Evolutionary conservation across 2,113 vertebrate species (phyloP), one percentile per base, ranked within the genome.

Genomic region (Colaptes auratus): DNA sequence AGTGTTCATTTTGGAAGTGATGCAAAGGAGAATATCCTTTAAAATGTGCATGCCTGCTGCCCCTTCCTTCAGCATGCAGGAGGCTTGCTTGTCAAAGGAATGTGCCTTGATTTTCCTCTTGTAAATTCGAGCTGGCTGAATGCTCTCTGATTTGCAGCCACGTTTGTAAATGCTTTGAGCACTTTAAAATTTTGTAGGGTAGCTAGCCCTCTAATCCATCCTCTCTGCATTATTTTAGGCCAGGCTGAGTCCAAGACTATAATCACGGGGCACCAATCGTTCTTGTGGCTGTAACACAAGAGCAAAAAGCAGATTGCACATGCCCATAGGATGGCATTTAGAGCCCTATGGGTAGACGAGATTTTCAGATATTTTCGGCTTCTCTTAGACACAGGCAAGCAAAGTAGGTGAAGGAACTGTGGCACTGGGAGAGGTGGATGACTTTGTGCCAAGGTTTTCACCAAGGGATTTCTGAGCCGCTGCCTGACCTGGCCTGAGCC

Each of bases 151-250:
- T 93, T 82, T 74, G 64, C 53, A 92, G 72, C 71, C 25, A 20
- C 46, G 35, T 87, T 39, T 77, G 53, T 71, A 67, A 91, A 70
- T 63, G 35, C 60, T 85, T 36, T 14, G 56, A 91, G 36, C 55
- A 52, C 58, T 71, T 87, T 72, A 74, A 85, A 87, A 92, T 87
- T 88, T 88, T 64, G 36, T 52, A 3, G 20, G 16, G 55, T 82
- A 21, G 24, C 59, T 77, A 84, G 50, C 64, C 65, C 70, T 93
- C 77, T 93, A 75, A 79, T 89, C 83, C 52, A 0, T 66, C 20
- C 36, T 75, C 66, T 92, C 25, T 31, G 53, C 31, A 77, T 79
- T 88, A 93, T 93, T 93, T 95, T 82, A 80, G 67, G 67, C 81
- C 70, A 61, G 20, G 14, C 66, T 64, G 67, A 66, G 64, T 48